Conservation (phyloP, 2,797 vertebrate species). For the Rhyacichthys aspro region DNA sequence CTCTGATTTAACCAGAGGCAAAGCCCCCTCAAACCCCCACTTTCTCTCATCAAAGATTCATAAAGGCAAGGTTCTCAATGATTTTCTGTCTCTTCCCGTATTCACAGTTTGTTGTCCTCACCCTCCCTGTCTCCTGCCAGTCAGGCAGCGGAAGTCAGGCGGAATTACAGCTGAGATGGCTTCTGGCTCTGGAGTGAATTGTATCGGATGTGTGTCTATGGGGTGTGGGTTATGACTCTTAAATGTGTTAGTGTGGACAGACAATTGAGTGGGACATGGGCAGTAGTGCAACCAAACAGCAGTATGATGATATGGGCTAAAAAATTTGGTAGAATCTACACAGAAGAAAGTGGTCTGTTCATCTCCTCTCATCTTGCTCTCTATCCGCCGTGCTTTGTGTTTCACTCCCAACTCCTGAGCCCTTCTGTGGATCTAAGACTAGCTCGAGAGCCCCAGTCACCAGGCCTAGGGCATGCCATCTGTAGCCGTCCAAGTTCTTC, state of each 20-base stretch:
- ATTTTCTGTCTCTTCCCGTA: constrained; percentile 99
- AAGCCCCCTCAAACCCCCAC: constrained; percentile 83
- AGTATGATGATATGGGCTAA: constrained; percentile 67
- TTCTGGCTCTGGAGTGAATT: constrained; percentile 56
- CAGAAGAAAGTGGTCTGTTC: constrained; percentile 37
- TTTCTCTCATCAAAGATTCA: constrained; percentile 96
- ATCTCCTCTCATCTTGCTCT: constrained; percentile 40
- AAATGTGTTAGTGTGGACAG: constrained; percentile 26
- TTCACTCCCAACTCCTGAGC: constrained; percentile 56
- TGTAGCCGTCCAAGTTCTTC: constrained; percentile 74
- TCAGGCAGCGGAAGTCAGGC: constrained; percentile 90
- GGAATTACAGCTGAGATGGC: constrained; percentile 90
- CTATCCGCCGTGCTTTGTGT: constrained; percentile 67
- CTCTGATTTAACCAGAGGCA: constrained; percentile 94
- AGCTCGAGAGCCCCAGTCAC: constrained; percentile 69
- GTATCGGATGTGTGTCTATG: constrained; percentile 31
- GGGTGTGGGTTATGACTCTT: constrained; percentile 29
- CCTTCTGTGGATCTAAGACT: constrained; percentile 59
- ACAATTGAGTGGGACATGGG: constrained; percentile 33
- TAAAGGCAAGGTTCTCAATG: constrained; percentile 96
- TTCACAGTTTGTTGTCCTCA: constrained; percentile 95
- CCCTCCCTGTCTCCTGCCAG: constrained; percentile 83
- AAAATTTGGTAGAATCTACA: constrained; percentile 60
- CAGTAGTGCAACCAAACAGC: constrained; percentile 46
- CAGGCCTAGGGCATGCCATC: constrained; percentile 74